phyloP scores from a whole-genome alignment of 1,140 invertebrate genomes.

The Drosophila azteca region DNA sequence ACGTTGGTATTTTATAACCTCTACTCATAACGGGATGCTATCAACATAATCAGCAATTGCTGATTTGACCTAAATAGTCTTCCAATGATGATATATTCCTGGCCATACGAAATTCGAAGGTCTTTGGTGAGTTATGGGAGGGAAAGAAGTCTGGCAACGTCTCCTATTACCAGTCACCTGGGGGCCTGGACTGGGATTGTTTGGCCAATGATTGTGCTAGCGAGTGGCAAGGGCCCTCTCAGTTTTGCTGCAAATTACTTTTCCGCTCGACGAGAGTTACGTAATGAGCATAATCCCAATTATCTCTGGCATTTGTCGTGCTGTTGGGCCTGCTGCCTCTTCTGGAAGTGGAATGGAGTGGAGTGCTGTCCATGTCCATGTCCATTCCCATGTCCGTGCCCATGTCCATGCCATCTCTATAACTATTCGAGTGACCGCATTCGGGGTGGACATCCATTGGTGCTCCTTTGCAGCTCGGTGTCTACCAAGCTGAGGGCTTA shows the following conservation, averaged over 20 bases:
- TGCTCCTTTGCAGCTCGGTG: conserved; percentile 13
- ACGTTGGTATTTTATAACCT: no score
- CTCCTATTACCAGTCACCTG: no score
- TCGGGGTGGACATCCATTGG: neutral
- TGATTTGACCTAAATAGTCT: no score
- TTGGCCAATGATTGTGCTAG: no score
- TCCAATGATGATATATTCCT: no score
- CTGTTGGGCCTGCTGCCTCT: neutral
- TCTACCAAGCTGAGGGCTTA: conserved; percentile 27
- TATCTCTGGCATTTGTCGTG: conserved; percentile 41
- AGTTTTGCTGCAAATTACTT: conserved; percentile 48
- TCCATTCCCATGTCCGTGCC: neutral
- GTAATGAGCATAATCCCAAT: conserved; percentile 59
- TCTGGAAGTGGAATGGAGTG: no score
- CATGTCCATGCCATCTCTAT: neutral
- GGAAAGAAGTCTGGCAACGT: no score
- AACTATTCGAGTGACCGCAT: conserved; percentile 3
- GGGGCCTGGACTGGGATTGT: no score
- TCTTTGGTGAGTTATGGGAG: no score
- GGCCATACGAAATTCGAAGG: no score
- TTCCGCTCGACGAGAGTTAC: conserved; percentile 36
- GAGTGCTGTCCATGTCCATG: neutral
- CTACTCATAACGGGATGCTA: no score
- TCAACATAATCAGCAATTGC: no score
- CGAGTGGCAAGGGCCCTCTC: neutral